Conservation (phyloP, 2,797 vertebrate species). For the Karalla daura region DNA sequence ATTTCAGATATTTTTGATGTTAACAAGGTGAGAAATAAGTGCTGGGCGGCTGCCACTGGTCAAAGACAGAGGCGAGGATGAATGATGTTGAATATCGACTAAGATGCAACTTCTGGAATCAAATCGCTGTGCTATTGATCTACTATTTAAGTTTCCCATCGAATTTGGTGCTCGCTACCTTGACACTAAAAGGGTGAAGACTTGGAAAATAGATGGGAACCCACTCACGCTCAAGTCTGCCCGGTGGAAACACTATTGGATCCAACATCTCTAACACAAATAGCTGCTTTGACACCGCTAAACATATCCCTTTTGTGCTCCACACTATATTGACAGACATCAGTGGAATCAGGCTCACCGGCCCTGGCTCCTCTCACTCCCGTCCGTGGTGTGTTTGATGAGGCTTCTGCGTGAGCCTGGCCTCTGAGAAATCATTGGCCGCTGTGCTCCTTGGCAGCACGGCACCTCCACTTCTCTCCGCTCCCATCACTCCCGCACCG, state of each 20-base stretch:
- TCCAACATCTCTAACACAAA: constrained; percentile 67
- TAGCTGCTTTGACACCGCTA: constrained; percentile 66
- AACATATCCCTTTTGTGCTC: constrained; percentile 64
- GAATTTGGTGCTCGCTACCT: constrained; percentile 62
- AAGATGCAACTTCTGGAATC: constrained; percentile 62
- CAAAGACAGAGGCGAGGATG: constrained; percentile 52
- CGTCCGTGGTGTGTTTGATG: constrained; percentile 47
- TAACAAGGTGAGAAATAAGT: constrained; percentile 42
- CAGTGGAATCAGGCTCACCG: constrained; percentile 32
- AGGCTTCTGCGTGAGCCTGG: constrained; percentile 34
- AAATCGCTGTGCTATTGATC: constrained; percentile 71
- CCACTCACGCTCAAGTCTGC: constrained; percentile 50
- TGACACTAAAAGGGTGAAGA: constrained; percentile 64
- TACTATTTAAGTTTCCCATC: constrained; percentile 66
- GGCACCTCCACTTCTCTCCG: neutral
- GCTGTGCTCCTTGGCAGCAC: constrained; percentile 1
- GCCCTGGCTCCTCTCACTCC: constrained; percentile 31
- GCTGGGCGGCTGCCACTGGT: constrained; percentile 23
- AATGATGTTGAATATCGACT: constrained; percentile 67
- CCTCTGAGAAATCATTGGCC: constrained; percentile 26
- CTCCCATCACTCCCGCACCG: constrained; percentile 1
- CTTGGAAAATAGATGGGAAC: constrained; percentile 65
- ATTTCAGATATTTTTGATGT: constrained; percentile 31
- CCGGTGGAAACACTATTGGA: constrained; percentile 57
- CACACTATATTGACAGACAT: constrained; percentile 63